Evolutionary conservation across 2,113 vertebrate genomes (phyloP), one percentile per base, ranked within the genome.

Genomic region (Malurus elegans): DNA sequence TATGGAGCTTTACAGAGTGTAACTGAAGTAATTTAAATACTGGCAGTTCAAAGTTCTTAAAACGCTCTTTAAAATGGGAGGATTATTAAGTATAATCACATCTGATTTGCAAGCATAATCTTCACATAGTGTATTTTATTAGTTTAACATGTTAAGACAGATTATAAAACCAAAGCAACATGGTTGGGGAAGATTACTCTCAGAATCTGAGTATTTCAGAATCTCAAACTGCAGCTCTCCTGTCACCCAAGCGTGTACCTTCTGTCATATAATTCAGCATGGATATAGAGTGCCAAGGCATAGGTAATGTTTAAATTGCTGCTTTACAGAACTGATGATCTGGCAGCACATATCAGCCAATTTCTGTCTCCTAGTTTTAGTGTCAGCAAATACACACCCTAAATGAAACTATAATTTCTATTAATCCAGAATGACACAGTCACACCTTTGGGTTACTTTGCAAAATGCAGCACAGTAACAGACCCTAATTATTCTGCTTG

Each of bases 41-140:
- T 83, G 72, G n/a, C 75, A 95, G 90, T 94, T 93, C 86, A 94
- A 92, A 94, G 85, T 93, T 92, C 82, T 95, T 86, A 67, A 96
- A 96, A 88, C 74, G 31, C 9, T 71, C 13, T 93, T 83, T 80
- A 86, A 93, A 88, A 83, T 65, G 15, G 42, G 60, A 86, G 20
- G 93, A 96, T 93, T 94, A 94, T 86, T 96, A 93, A 93, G 92
- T 90, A 93, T 95, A 97, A 96, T 92, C 82, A 90, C 82, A 86
- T 88, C 51, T 86, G 74, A 95, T 94, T 94, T 95, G n/a, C 60
- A 93, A 36, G 45, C 73, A 78, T 92, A 94, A 95, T 86, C 72
- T 88, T 82, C 65, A 81, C 12, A 79, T 38, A 88, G 38, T 80
- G 14, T 32, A 51, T 83, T 94, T 92, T 86, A 79, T 90, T 90